These are phyloP conservation scores for Danio kyathit DNA, from an alignment of 2,797 vertebrate species.

Conservation along the genomic window DNA sequence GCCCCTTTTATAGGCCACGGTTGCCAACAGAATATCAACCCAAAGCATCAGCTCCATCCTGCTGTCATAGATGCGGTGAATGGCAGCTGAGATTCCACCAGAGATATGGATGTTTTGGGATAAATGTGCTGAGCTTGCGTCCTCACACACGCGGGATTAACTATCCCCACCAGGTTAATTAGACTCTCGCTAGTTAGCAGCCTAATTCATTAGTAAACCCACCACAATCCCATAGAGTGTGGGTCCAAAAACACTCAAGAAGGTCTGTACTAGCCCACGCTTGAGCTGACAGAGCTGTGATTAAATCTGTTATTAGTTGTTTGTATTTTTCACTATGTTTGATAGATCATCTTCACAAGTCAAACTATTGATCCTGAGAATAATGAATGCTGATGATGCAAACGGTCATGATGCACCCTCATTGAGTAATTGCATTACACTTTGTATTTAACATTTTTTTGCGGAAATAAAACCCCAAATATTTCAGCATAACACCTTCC, in stretches of 20 bases:
- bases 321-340: not conserved
- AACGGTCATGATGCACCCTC: too few species aligned
- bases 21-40: not conserved
- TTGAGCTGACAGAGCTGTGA: not conserved
- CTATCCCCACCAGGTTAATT: constrained; percentile 49
- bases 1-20: constrained; percentile 14
- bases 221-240: constrained; percentile 8
- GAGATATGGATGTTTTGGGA: constrained; percentile 33
- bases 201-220: constrained; percentile 48
- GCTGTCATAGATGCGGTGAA: not conserved
- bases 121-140: constrained; percentile 54
- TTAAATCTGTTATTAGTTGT: not conserved
- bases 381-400: not conserved
- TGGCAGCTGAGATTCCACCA: constrained; percentile 41
- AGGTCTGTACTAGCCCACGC: not conserved
- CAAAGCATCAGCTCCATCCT: not conserved
- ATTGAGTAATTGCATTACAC: too few species aligned
- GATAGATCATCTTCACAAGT: not conserved
- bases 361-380: not conserved
- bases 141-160: constrained; percentile 39
- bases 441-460: too few species aligned
- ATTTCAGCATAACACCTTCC: too few species aligned
- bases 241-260: not conserved
- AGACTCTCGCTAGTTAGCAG: constrained; percentile 34
- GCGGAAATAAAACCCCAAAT: too few species aligned